A percentile compares a stretch with the other conserved stretches of the same genome.
These are phyloP conservation scores for Chymomyza caudatula DNA, from an alignment of 2,888 invertebrate genomes.

Conservation along the genomic window DNA sequence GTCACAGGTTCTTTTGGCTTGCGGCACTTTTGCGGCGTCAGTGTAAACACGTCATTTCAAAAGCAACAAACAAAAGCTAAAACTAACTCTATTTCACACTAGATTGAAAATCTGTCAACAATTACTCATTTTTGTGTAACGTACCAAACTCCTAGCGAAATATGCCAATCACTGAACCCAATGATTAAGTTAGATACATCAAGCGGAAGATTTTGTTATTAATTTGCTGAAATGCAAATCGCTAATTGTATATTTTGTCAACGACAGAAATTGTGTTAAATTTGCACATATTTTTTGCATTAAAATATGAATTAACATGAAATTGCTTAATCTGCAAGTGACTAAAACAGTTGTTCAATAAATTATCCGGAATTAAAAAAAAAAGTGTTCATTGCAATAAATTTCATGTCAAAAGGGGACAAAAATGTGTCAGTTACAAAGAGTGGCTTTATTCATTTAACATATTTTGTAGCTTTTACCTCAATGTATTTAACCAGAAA, in stretches of 20 bases:
- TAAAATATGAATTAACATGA: not conserved
- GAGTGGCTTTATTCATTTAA: not conserved
- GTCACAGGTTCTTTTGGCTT: too few relatives aligned
- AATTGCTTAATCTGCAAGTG: not conserved
- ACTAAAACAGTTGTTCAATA: not conserved
- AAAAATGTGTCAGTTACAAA: not conserved
- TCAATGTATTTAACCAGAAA: not conserved
- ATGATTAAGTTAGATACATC: too few relatives aligned
- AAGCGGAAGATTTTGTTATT: too few relatives aligned
- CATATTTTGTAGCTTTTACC: not conserved
- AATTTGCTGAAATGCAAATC: too few relatives aligned
- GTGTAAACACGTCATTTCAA: too few relatives aligned
- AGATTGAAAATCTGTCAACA: too few relatives aligned
- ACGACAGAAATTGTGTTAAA: not conserved
- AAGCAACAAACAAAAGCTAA: not conserved
- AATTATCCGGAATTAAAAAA: not conserved
- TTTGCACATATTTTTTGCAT: not conserved
- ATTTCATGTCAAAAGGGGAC: too few relatives aligned
- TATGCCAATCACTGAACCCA: not conserved
- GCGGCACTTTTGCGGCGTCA: too few relatives aligned
- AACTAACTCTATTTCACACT: not conserved
- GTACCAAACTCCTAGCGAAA: slow-evolving; percentile 11
- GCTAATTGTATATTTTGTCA: too few relatives aligned
- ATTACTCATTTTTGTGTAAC: too few relatives aligned
- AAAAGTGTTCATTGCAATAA: not conserved